Evolutionary conservation across 2,888 invertebrate species (phyloP), one percentile per base, ranked within the genome.

Genomic region (Caenorhabditis sinica): DNA sequence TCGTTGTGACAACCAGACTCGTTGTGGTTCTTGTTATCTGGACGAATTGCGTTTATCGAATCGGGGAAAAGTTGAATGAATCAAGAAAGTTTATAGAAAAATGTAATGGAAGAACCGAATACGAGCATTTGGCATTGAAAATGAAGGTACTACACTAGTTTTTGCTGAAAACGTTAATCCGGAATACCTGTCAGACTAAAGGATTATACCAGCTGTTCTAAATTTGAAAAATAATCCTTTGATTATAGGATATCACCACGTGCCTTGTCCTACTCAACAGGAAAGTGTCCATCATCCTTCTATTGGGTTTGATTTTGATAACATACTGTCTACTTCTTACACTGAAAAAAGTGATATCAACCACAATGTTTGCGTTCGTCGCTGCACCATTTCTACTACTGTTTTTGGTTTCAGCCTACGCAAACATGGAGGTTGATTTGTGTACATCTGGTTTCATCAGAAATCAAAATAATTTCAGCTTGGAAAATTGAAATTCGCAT

Each of bases 81-180:
- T n/a, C 75, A 17, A 45, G 33, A 43, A 61, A 65, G n/a, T 80
- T 80, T 66, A 28, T 84, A 40, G 72, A 75, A 4, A 84, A 84
- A 43, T 75, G 80, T 61, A 84, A 80, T 23, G 84, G 84, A 23
- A 80, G 72, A 36, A 84, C 79, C 25, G 84, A 84, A 43, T 80
- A 72, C 53, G 84, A 84, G 45, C 77, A 84, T 60, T 76, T 84
- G 71, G 84, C 80, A 5, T 53, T 84, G 40, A 71, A 76, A 45
- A 51, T 84, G 74, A 84, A 84, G 58, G 84, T 84, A 45, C 56
- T 28, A 25, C 1, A 23, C 9, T 20, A 53, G 9, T 9, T 20
- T 15, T 33, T 33, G 0, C 5, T 53, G 53, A 20, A 53, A 23
- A 53, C 20, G 9, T 51, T 20, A 53, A 11, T 9, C n/a, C 5